These are phyloP conservation scores for Mormyrops boulengeri DNA, from an alignment of 2,797 vertebrate species.

Conservation along the genomic window DNA sequence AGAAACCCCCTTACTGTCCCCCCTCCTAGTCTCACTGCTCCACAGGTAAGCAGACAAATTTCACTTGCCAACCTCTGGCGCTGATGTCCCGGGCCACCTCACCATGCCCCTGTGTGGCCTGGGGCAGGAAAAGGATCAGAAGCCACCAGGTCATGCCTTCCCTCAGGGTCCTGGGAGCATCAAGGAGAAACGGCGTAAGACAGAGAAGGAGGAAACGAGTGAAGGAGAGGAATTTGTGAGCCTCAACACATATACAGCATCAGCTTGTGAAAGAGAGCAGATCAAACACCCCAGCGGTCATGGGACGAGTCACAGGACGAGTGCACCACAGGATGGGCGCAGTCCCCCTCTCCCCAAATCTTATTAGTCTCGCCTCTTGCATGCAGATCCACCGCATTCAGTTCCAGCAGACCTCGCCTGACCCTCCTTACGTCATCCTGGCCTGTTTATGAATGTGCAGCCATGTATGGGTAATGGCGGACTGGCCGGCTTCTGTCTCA, in stretches of 20 bases:
- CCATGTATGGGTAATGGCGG: neutral
- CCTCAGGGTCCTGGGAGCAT: conserved; percentile 29
- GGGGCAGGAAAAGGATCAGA: conserved; percentile 38
- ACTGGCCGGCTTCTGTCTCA: neutral
- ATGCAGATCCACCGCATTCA: neutral
- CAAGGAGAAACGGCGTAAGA: neutral
- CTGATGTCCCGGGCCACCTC: conserved; percentile 10
- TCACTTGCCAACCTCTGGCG: conserved; percentile 36
- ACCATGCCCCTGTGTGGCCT: conserved; percentile 7
- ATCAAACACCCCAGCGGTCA: neutral
- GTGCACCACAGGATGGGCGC: neutral
- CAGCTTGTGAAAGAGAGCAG: neutral
- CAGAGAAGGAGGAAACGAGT: neutral
- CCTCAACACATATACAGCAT: neutral
- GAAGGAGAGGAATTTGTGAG: neutral
- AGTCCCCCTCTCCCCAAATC: neutral
- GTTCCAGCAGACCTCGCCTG: neutral
- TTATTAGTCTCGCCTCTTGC: neutral
- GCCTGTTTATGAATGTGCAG: neutral
- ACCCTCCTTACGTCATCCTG: neutral
- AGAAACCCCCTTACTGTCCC: neutral
- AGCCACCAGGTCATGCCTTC: conserved; percentile 43
- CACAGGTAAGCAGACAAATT: neutral
- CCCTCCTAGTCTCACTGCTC: neutral
- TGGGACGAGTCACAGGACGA: conserved; percentile 21